phyloP scores from a whole-genome alignment of 2,797 vertebrate species.

The Liparis tanakae region DNA sequence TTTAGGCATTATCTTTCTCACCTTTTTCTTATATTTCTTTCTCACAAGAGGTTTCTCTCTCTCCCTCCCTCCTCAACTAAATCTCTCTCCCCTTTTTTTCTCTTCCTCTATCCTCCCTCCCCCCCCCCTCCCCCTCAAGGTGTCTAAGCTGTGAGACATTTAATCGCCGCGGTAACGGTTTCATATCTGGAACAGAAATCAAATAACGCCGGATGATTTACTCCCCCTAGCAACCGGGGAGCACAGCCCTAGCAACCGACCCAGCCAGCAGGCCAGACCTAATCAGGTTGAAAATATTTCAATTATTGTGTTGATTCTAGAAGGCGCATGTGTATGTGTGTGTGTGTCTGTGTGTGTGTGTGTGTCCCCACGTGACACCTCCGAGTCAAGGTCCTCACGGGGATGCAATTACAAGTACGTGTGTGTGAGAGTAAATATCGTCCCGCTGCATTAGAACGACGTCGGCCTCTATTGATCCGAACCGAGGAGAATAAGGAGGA shows the following conservation, averaged over 20 bases:
- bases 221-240: slow-evolving; percentile 99
- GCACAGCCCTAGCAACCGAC: slow-evolving; percentile 99
- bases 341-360: slow-evolving; percentile 11
- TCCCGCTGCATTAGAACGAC: slow-evolving; percentile 50
- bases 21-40: slow-evolving; percentile 71
- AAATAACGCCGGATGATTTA: slow-evolving; percentile 99
- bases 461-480: slow-evolving; percentile 43
- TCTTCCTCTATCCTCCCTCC: slow-evolving; percentile 87
- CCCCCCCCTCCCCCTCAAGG: slow-evolving; percentile 79
- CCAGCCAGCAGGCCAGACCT: slow-evolving; percentile 96
- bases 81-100: slow-evolving; percentile 44
- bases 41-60: slow-evolving; percentile 49
- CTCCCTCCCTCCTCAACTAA: slow-evolving; percentile 64
- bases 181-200: slow-evolving; percentile 99
- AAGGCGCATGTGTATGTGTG: slow-evolving; percentile 23
- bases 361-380: not conserved
- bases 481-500: slow-evolving; percentile 26
- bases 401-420: not conserved
- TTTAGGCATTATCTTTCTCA: slow-evolving; percentile 67
- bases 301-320: slow-evolving; percentile 99
- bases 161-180: slow-evolving; percentile 99
- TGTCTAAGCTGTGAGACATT: slow-evolving; percentile 99
- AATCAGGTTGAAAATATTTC: slow-evolving; percentile 99
- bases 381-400: too few relatives aligned
- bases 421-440: slow-evolving; percentile 12